Evolutionary conservation across 1,140 invertebrate species (phyloP), one percentile per base, ranked within the genome.

Genomic region (Zaprionus gabonicus): DNA sequence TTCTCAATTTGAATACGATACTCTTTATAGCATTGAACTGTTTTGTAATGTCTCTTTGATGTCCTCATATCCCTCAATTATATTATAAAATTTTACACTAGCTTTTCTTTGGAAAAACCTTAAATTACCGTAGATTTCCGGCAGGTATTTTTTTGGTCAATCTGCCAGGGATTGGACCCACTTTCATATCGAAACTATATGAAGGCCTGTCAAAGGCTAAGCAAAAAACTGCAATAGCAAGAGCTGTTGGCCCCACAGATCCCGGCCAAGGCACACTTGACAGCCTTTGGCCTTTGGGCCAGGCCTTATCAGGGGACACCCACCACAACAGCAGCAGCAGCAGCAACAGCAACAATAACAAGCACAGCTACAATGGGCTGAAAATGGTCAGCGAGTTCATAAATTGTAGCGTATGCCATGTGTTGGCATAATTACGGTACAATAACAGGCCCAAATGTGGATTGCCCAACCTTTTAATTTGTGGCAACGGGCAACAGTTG

Each of bases 391-490:
- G 56, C 56, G 67, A 81, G 85, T 81, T 91, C 78, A 88, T 90
- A 85, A 88, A 85, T 90, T 85, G 72, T 78, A 55, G 12, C 51
- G 78, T 78, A 70, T 76, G 75, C 85, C 78, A 88, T 90, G 78
- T 88, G 85, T 90, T 88, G 84, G 85, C 84, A 88, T 88, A 90
- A 88, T 88, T 88, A 73, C 85, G 71, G 58, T 68, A 72, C 81
- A 71, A 77, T 80, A 80, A 60, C 72, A 78, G 82, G 83, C 81
- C 84, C 84, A 87, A 84, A 88, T 84, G 82, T 85, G 82, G 82
- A 79, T 79, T 82, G 83, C 83, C 83, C 83, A 87, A 87, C 83
- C 83, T 86, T 87, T 87, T 86, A 86, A 86, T 86, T 86, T 86
- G 82, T 86, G 76, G 82, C 79, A 79, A 69, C 56, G 60, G 66